A percentile compares a stretch with the other conserved stretches of the same genome.
Evolutionary conservation across 2,113 vertebrate genomes (phyloP).

Genomic region (Labrus mixtus): DNA sequence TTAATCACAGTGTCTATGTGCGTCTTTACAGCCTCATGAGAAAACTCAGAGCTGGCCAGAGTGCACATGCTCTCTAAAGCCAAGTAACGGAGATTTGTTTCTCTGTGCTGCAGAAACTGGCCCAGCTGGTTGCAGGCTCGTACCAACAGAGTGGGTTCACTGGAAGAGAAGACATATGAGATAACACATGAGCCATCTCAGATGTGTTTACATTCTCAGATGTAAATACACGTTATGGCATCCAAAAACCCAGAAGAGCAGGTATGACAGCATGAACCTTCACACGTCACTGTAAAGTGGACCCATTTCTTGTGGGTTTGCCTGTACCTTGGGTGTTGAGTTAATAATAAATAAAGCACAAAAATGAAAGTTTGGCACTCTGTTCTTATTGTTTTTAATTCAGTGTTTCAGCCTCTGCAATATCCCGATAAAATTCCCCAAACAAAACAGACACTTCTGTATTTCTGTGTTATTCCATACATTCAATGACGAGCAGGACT

Average conservation of each 20-base stretch:
- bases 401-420: no score
- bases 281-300: no score
- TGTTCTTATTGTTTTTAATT: not conserved
- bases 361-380: not conserved
- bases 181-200: not conserved
- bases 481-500: not conserved
- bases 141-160: slow-evolving; percentile 85
- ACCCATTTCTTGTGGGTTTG: no score
- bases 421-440: not conserved
- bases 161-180: slow-evolving; percentile 33
- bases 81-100: slow-evolving; percentile 87
- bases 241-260: no score
- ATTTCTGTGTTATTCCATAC: not conserved
- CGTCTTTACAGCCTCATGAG: slow-evolving; percentile 84
- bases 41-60: slow-evolving; percentile 83
- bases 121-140: slow-evolving; percentile 86
- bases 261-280: no score
- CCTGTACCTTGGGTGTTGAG: no score
- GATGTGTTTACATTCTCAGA: no score
- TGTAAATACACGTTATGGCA: no score
- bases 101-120: slow-evolving; percentile 86
- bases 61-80: slow-evolving; percentile 88
- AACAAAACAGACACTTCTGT: not conserved
- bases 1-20: slow-evolving; percentile 87
- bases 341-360: not conserved